phyloP scores from a whole-genome alignment of 2,888 invertebrate genomes.

The Apomyelois bistriatella region DNA sequence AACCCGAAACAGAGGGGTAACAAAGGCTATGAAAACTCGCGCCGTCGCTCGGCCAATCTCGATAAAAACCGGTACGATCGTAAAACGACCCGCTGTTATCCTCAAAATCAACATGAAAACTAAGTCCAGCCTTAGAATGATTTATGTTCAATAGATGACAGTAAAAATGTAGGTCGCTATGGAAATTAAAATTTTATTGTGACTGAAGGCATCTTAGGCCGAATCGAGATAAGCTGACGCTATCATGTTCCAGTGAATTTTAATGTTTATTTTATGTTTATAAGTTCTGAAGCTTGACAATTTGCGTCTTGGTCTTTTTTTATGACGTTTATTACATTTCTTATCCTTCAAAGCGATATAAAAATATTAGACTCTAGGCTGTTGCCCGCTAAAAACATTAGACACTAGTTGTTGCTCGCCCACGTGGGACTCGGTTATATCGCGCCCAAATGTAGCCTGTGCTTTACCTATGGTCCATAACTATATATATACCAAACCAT shows the following conservation, averaged over 20 bases:
- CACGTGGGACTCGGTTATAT: no score
- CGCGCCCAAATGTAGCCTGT: no score
- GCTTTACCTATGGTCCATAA: no score
- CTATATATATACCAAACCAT: no score
- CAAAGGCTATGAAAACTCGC: slow-evolving; percentile 58
- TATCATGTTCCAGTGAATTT: slow-evolving; percentile 33
- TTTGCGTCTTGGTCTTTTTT: no score
- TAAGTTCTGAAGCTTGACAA: no score
- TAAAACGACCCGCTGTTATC: slow-evolving; percentile 71
- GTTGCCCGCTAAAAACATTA: no score
- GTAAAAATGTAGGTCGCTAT: slow-evolving; percentile 60
- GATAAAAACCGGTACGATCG: slow-evolving; percentile 68
- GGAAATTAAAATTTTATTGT: slow-evolving; percentile 62
- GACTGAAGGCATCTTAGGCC: slow-evolving; percentile 34
- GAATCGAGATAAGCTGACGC: slow-evolving; percentile 36
- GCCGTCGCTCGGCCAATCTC: slow-evolving; percentile 53
- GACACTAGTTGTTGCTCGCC: no score
- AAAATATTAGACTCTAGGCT: no score
- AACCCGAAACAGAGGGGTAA: slow-evolving; percentile 53
- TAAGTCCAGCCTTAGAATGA: slow-evolving; percentile 46
- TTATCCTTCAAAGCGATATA: no score
- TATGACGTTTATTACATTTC: no score
- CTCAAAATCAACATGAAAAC: slow-evolving; percentile 57
- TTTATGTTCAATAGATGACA: slow-evolving; percentile 51
- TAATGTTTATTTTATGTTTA: slow-evolving; percentile 8